Conservation (phyloP, 2,797 vertebrate species). For the Arremon brunneinucha region DNA sequence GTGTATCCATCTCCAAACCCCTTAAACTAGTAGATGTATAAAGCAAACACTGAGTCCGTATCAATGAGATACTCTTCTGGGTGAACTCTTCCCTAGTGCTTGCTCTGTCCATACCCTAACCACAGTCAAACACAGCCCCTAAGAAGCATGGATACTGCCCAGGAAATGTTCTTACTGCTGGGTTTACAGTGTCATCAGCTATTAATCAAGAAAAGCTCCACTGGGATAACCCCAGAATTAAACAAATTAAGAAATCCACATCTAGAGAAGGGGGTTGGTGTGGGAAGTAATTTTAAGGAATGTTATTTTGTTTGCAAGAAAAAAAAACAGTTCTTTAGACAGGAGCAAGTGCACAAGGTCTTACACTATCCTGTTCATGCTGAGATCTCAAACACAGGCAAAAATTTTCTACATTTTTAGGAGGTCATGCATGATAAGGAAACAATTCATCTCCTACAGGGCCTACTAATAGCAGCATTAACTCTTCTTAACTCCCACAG, state of each 20-base stretch:
- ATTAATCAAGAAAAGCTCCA: not conserved
- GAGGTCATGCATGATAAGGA: constrained; percentile 1
- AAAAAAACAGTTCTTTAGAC: not conserved
- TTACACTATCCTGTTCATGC: constrained; percentile 2
- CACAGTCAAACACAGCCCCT: not conserved
- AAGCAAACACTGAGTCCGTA: not conserved
- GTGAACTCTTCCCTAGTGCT: not conserved
- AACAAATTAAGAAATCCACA: not conserved
- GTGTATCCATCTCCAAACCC: not conserved
- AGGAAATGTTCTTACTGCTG: not conserved
- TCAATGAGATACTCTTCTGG: not conserved
- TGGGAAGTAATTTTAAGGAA: not conserved
- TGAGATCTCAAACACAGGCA: constrained; percentile 33
- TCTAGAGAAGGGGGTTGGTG: not conserved
- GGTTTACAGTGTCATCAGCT: not conserved
- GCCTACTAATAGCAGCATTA: not conserved
- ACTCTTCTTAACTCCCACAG: not conserved
- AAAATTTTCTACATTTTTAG: constrained; percentile 42
- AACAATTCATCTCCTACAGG: not conserved
- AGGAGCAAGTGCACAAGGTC: not conserved
- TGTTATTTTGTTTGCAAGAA: not conserved
- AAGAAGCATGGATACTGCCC: not conserved
- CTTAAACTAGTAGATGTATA: not conserved
- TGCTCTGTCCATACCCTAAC: not conserved
- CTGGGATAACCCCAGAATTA: not conserved